Evolutionary conservation across 2,113 vertebrate species (phyloP).

Genomic region (Nycticebus coucang): DNA sequence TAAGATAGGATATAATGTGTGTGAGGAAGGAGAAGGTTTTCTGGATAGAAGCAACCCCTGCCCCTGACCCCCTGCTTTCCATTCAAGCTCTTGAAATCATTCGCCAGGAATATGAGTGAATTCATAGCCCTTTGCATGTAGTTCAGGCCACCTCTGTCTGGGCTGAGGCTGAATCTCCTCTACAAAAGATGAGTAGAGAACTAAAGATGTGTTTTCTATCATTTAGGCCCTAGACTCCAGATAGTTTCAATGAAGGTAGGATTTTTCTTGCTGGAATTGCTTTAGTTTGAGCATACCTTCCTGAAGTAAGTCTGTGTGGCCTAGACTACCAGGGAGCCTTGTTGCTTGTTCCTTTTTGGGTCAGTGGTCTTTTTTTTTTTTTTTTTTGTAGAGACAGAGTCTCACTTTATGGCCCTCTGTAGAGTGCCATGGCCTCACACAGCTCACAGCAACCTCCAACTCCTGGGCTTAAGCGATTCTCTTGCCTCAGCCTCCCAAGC

Average conservation of each 20-base stretch:
- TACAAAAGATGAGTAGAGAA: not conserved
- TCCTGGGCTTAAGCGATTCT: no score
- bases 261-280: not conserved
- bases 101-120: conserved; percentile 23
- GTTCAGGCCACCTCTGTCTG: not conserved
- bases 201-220: not conserved
- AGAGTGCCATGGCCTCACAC: no score
- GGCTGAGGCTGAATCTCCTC: not conserved
- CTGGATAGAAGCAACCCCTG: not conserved
- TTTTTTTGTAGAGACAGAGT: no score
- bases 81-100: not conserved
- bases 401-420: no score
- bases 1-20: not conserved
- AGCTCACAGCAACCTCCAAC: no score
- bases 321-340: not conserved
- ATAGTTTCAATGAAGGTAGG: not conserved
- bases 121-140: not conserved
- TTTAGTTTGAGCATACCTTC: not conserved
- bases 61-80: not conserved
- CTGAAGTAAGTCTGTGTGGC: not conserved
- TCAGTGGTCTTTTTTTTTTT: not conserved
- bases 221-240: not conserved
- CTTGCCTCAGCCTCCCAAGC: no score
- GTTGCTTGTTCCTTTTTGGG: not conserved
- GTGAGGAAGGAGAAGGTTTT: not conserved